Conservation (phyloP, 2,888 invertebrate species). For the Parnassius smintheus region DNA sequence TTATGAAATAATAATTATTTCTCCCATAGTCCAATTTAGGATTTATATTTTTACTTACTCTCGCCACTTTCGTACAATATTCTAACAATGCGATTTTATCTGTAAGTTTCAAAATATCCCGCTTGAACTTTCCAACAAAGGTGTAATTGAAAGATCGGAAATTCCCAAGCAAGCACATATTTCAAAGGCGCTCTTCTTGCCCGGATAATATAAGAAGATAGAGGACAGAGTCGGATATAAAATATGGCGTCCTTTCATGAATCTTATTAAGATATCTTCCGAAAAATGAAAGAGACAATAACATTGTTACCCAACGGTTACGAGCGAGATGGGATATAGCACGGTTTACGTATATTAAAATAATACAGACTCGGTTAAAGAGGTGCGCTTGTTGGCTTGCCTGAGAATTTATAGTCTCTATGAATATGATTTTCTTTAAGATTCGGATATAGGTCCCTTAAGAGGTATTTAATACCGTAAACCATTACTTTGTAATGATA, state of each 20-base stretch:
- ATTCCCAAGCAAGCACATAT: conserved; percentile 79
- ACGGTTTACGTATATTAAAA: conserved; percentile 79
- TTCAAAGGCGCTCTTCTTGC: conserved; percentile 71
- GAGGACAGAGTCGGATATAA: conserved; percentile 85
- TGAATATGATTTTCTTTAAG: conserved; percentile 79
- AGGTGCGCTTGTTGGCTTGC: conserved; percentile 61
- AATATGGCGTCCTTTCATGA: conserved; percentile 92
- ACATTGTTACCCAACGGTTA: conserved; percentile 36
- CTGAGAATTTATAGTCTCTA: conserved; percentile 73
- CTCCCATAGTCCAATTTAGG: not conserved
- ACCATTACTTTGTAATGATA: not conserved
- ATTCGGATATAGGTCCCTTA: conserved; percentile 65
- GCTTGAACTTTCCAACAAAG: conserved; percentile 59
- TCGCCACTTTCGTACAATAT: not conserved
- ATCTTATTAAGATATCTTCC: conserved; percentile 90
- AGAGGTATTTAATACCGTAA: conserved; percentile 61
- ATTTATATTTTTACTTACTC: conserved; percentile 9
- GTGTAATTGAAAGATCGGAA: conserved; percentile 80
- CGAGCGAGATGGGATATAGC: conserved; percentile 45
- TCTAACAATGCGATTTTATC: conserved; percentile 35
- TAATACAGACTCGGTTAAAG: conserved; percentile 77
- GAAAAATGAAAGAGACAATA: conserved; percentile 73
- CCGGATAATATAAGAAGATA: conserved; percentile 82
- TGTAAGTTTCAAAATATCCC: conserved; percentile 52
- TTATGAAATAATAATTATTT: too few relatives aligned